Evolutionary conservation across 2,113 vertebrate species (phyloP), one percentile per base, ranked within the genome.

Genomic region (Otus sunia): DNA sequence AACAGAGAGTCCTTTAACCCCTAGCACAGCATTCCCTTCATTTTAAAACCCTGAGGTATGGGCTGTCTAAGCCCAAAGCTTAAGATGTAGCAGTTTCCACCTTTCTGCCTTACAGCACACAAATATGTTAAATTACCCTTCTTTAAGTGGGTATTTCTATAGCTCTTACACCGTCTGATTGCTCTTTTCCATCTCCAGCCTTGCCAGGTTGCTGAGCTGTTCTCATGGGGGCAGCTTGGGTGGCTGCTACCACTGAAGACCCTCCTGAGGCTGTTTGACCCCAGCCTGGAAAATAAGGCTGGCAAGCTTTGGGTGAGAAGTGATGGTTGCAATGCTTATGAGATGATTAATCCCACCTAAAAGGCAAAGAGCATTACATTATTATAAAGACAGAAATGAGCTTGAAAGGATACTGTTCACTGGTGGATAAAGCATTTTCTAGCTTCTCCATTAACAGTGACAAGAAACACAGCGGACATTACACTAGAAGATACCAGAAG

Each of bases 1-100:
- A 53, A 19, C 15, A 71, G 21, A 43, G 39, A 88, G 55, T 21
- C 11, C 12, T 67, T 73, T 84, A 52, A 62, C 5, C 3, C 5
- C 9, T 39, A 3, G 3, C 5, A 2, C 2, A 5, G 22, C 2
- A 2, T 30, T 66, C 12, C 6, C 16, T 63, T 67, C 0, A 19
- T 69, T 76, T 89, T n/a, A 58, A 80, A 72, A 39, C 62, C 16
- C 34, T 12, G 27, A 86, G 4, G 12, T 37, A 10, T 4, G 6
- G 13, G 4, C 1, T 3, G 58, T 50, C 34, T 58, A 60, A 86
- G 3, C 11, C 27, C 55, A 59, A 67, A 77, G 6, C 13, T 71
- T 41, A 36, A 41, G 32, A 37, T 16, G 7, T 3, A 74, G 2
- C 52, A 6, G 0, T 29, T 80, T 84, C 58, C 14, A 12, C 5